Base-by-base conservation (phyloP, 2,888 invertebrate species). In the Euclidia mi region DNA sequence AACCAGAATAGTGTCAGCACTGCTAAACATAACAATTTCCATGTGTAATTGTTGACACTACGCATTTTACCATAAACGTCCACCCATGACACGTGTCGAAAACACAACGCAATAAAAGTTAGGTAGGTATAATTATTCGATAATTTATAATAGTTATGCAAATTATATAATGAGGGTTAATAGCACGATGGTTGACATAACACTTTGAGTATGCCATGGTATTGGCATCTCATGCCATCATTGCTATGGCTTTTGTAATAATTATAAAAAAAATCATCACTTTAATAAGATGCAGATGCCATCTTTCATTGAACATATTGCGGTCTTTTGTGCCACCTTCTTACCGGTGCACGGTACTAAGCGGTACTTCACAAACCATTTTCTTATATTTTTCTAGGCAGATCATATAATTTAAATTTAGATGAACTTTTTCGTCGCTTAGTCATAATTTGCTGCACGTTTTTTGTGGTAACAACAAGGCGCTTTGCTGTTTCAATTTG, bases 11-110 rank as follows among this genome's bases (percentile, higher is more conserved):
- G 9, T 41, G 41, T 28, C 41, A 41, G 12, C 2, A 14, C 4
- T 28, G 20, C 2, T 28, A 25, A 18, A 14, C 34, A 11, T 32
- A 14, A 15, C 9, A 10, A 37, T 10, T 37, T 1, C 17, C 37
- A 37, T 35, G 32, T 35, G 2, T 12, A 14, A 35, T 35, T 12
- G 35, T 35, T 7, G 1, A 2, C 12, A 35, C 12, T 38, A 38
- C 20, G 20, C 20, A 25, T 15, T 15, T 14, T 14, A 18, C 14
- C n/a, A 12, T 28, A 32, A 15, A 20, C 6, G 18, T 17, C n/a
- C 1, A 10, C 3, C 15, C 9, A 20, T 31, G 4, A 48, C 69
- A 71, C 72, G 72, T 65, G 62, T 53, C 40, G 11, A 51, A 49
- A n/a, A 40, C 10, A 41, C 9, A 31, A 37, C 35, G 40, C 47